phyloP scores from a whole-genome alignment of 2,113 vertebrate species.

The Lichenostomus cassidix region DNA sequence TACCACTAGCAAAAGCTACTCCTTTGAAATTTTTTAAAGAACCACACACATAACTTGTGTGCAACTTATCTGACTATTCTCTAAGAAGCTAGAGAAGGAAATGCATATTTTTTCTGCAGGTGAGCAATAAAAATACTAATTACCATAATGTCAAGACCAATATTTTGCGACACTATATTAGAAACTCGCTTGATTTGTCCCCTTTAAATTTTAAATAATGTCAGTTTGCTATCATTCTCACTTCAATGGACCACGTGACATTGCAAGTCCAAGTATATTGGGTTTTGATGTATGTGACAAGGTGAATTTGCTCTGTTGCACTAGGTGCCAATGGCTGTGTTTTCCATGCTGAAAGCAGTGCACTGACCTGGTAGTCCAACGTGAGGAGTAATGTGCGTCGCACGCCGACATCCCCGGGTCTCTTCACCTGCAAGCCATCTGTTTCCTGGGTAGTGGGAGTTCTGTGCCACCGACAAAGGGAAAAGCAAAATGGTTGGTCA shows the following conservation, averaged over 20 bases:
- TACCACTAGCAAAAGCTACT: background rate
- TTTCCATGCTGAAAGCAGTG: background rate
- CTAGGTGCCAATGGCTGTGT: background rate
- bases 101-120: background rate
- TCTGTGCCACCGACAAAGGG: slow-evolving; percentile 82
- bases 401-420: slow-evolving; percentile 85
- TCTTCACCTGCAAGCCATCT: slow-evolving; percentile 88
- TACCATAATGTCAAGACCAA: background rate
- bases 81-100: background rate
- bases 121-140: background rate
- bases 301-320: background rate
- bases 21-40: background rate
- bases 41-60: accelerated
- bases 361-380: slow-evolving; percentile 87
- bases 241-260: background rate
- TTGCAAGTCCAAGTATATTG: background rate
- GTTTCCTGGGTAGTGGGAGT: slow-evolving; percentile 88
- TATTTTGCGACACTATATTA: background rate
- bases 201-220: background rate
- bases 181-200: background rate
- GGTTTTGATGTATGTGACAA: background rate
- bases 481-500: background rate
- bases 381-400: slow-evolving; percentile 87
- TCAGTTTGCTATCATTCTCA: background rate
- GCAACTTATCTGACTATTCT: background rate